Conservation (phyloP, 2,797 vertebrate genomes). For the Threskiornis aethiopicus region DNA sequence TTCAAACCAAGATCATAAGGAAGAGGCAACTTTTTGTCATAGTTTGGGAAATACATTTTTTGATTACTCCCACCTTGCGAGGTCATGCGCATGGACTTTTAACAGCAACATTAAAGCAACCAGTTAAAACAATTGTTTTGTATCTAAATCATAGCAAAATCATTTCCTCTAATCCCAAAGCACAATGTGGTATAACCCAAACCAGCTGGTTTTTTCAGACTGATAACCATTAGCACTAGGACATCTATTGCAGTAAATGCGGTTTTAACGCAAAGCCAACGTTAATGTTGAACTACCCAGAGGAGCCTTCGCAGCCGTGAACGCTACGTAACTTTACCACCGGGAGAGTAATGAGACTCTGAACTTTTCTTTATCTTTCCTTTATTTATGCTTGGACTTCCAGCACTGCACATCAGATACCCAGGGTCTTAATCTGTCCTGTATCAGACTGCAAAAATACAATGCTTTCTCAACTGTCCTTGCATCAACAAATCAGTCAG, state of each 20-base stretch:
- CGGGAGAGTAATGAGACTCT: conserved; percentile 17
- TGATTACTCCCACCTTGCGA: not conserved
- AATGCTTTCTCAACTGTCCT: not conserved
- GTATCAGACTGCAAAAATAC: conserved; percentile 1
- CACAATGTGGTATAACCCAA: not conserved
- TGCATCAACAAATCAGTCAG: conserved; percentile 29
- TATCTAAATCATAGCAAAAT: not conserved
- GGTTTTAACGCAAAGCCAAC: accelerated
- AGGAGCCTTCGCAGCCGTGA: not conserved
- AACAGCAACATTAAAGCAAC: not conserved
- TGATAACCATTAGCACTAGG: not conserved
- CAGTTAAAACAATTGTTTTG: not conserved
- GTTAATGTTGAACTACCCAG: not conserved
- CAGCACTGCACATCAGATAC: conserved; percentile 55
- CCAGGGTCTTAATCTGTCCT: conserved; percentile 10
- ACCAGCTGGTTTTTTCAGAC: not conserved
- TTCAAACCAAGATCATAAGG: not conserved
- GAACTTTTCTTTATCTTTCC: conserved; percentile 58
- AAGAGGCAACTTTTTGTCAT: not conserved
- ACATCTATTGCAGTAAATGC: not conserved
- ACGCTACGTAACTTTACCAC: not conserved
- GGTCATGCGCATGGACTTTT: accelerated
- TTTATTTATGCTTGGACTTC: conserved; percentile 68
- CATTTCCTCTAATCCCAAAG: not conserved
- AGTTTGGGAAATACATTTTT: not conserved